These are phyloP conservation scores for Carduelis carduelis DNA, from an alignment of 2,797 vertebrate species.

Conservation along the genomic window DNA sequence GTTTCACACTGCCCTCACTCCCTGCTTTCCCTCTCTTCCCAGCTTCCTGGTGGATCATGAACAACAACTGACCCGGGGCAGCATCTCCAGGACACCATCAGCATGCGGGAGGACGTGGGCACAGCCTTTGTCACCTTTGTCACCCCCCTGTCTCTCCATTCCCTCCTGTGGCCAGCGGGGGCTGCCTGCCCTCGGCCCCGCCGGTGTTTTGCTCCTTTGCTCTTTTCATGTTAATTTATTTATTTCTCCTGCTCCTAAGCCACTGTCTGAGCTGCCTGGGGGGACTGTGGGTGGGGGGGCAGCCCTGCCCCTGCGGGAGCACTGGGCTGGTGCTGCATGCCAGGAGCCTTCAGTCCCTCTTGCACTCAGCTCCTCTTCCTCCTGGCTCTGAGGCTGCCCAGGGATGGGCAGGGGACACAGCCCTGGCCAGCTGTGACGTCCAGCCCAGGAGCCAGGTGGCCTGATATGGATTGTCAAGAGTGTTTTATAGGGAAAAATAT, in stretches of 20 bases:
- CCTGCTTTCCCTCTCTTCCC: slow-evolving; percentile 23
- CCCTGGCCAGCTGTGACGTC: neutral
- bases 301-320: neutral
- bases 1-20: neutral
- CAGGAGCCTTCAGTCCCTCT: neutral
- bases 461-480: rapidly evolving
- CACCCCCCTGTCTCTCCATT: neutral
- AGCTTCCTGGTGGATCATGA: slow-evolving; percentile 97
- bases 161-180: neutral
- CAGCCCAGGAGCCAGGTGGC: neutral
- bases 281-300: rapidly evolving
- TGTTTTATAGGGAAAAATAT: neutral
- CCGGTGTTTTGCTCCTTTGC: neutral
- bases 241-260: neutral
- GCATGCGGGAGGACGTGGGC: neutral
- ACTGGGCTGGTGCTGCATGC: neutral
- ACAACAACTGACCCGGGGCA: slow-evolving; percentile 81
- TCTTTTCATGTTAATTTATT: neutral
- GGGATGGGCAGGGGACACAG: rapidly evolving
- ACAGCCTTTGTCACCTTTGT: neutral
- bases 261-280: neutral
- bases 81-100: neutral
- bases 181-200: neutral
- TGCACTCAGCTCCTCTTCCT: neutral
- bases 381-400: rapidly evolving